These are phyloP conservation scores for Nematopogon swammerdamellus DNA, from an alignment of 2,888 invertebrate species.

Conservation along the genomic window DNA sequence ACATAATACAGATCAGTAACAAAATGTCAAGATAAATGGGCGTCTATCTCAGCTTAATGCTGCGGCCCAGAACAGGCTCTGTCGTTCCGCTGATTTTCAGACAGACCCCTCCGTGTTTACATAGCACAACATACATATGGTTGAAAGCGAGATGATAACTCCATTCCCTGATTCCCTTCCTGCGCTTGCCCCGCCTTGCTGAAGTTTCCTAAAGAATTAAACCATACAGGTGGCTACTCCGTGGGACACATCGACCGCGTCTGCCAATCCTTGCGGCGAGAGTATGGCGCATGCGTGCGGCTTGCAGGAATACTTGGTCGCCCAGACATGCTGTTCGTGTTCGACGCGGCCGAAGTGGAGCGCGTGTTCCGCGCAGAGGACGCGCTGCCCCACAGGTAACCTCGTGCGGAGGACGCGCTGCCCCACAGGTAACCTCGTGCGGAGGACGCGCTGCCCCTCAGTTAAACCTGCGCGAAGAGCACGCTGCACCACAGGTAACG, in stretches of 20 bases:
- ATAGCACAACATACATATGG: too few relatives aligned
- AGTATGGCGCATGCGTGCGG: slow-evolving; percentile 67
- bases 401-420: slow-evolving; percentile 60
- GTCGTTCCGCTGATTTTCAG: too few relatives aligned
- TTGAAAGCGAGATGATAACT: too few relatives aligned
- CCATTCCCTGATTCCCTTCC: too few relatives aligned
- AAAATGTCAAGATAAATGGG: too few relatives aligned
- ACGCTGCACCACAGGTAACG: slow-evolving; percentile 55
- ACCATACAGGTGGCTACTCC: slow-evolving; percentile 59
- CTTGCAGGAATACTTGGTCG: slow-evolving; percentile 64
- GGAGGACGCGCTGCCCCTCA: slow-evolving; percentile 64
- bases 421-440: slow-evolving; percentile 56
- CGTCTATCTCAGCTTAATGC: too few relatives aligned
- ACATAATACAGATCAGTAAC: too few relatives aligned
- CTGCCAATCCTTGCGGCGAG: slow-evolving; percentile 52
- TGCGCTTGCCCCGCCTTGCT: too few relatives aligned
- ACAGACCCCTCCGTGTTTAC: too few relatives aligned
- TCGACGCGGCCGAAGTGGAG: slow-evolving; percentile 68
- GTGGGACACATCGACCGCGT: slow-evolving; percentile 67
- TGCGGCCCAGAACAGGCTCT: too few relatives aligned
- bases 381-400: slow-evolving; percentile 56
- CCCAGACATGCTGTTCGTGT: slow-evolving; percentile 72
- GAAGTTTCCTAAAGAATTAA: too few relatives aligned
- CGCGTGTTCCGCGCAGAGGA: slow-evolving; percentile 68
- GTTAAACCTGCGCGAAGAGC: slow-evolving; percentile 60